Base-by-base conservation (phyloP, 2,888 invertebrate genomes). In the Gerris lacustris region DNA sequence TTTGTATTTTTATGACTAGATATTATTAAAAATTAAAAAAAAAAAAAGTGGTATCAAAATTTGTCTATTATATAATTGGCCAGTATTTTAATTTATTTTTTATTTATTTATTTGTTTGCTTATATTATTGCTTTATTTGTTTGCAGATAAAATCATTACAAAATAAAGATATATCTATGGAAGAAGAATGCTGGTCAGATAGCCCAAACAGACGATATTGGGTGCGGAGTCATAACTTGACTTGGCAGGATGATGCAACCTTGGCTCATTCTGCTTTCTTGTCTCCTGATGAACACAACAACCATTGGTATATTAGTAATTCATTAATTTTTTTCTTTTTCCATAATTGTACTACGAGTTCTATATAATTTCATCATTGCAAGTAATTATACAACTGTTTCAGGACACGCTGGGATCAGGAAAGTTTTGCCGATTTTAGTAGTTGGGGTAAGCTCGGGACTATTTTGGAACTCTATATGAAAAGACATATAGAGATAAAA, bases 401-500 rank as follows among this genome's bases (percentile, higher is more conserved):
- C 55, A 74, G 74, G 74, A 69, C 73, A 18, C 62, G 68, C 7
- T 74, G 74, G 74, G 73, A 74, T 18, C 72, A 74, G 43, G 70
- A 71, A 18, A 70, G 70, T 44, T 72, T 69, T 45, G 31, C 72
- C 15, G 74, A 74, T 45, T 71, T 74, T 43, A 62, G 70, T 17
- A 17, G 64, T 45, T 73, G 71, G 67, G 74, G 74, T 7, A 67
- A 71, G 64, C 67, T 73, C 45, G 74, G 74, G 15, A 66, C 68
- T 9, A 45, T 73, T 5, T 63, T 74, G 7, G 74, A 74, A 63
- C 31, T 71, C 9, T 74, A 72, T 66, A 63, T 74, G 66, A 74
- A 70, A 67, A 71, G 74, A 45, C 68, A 69, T 55, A 45, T 74
- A 6, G 70, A 69, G 62, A 15, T 17, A 45, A 47, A 31, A 31